A percentile compares a stretch with the other conserved stretches of the same genome.
phyloP scores from a whole-genome alignment of 2,797 vertebrate species.

The Sebastes minor region DNA sequence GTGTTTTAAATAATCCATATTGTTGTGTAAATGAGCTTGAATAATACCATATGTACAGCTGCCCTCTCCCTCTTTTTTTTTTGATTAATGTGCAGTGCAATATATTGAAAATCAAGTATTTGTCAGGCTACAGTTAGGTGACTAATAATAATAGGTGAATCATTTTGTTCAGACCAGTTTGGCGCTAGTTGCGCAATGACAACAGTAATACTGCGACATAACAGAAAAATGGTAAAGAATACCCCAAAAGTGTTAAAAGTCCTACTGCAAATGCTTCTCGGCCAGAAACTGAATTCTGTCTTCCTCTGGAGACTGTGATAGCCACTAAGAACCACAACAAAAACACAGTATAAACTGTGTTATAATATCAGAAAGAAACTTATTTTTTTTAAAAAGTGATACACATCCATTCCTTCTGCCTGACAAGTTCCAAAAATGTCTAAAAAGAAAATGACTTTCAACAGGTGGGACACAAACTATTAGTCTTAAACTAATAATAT shows the following conservation, averaged over 20 bases:
- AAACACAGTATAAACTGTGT: neutral
- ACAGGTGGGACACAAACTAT: neutral
- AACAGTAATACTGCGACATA: neutral
- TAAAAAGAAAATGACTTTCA: neutral
- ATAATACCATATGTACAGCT: constrained; percentile 23
- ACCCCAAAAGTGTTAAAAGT: neutral
- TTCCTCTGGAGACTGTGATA: neutral
- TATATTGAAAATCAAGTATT: neutral
- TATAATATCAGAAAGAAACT: neutral
- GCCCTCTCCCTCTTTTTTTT: neutral
- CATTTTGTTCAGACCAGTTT: neutral
- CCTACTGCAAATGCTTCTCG: neutral
- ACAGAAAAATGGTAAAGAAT: neutral
- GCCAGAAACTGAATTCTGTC: neutral
- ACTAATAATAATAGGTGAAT: neutral
- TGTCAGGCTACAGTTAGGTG: neutral
- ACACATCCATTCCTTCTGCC: neutral
- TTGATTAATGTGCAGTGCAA: neutral
- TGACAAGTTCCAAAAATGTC: neutral
- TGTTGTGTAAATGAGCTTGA: constrained; percentile 40
- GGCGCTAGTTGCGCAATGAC: neutral
- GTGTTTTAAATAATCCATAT: neutral
- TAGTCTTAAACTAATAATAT: neutral
- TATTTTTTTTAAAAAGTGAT: neutral
- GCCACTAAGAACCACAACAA: neutral